Conservation (phyloP, 2,113 vertebrate genomes). For the Melanotaenia duboulayi region DNA sequence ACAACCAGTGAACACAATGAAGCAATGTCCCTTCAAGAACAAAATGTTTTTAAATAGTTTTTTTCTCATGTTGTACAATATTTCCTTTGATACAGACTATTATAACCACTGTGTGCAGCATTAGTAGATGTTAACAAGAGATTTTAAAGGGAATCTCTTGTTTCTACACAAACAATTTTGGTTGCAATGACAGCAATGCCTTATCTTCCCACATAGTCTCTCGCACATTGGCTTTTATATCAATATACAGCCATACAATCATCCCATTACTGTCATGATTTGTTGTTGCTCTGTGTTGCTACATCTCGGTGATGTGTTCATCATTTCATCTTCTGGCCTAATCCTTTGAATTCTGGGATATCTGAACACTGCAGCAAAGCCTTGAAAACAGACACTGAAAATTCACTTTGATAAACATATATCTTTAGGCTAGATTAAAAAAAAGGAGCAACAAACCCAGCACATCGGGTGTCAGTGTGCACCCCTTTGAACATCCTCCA, state of each 20-base stretch:
- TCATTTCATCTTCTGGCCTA: slow-evolving; percentile 61
- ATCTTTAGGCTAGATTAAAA: slow-evolving; percentile 80
- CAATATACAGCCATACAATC: slow-evolving; percentile 28
- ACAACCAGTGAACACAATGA: neutral
- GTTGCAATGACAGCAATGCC: neutral
- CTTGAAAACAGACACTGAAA: slow-evolving; percentile 69
- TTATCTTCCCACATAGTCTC: slow-evolving; percentile 26
- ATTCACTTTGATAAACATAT: slow-evolving; percentile 81
- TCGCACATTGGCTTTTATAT: slow-evolving; percentile 19
- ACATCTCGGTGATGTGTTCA: slow-evolving; percentile 49
- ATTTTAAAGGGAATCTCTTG: slow-evolving; percentile 1
- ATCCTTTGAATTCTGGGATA: slow-evolving; percentile 68
- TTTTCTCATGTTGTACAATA: neutral
- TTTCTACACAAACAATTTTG: neutral
- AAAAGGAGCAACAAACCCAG: slow-evolving; percentile 60
- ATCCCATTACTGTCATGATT: slow-evolving; percentile 28
- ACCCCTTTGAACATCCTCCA: slow-evolving; percentile 71
- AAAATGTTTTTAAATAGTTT: too few species aligned
- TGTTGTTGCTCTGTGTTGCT: slow-evolving; percentile 36
- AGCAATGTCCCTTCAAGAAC: too few species aligned
- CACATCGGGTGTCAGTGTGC: slow-evolving; percentile 45
- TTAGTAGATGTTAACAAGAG: neutral
- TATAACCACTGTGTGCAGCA: neutral
- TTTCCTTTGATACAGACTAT: neutral
- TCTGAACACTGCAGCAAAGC: slow-evolving; percentile 65